A percentile compares a stretch with the other conserved stretches of the same genome.
These are phyloP conservation scores for Papilio demoleus DNA, from an alignment of 2,888 invertebrate genomes.

Conservation along the genomic window DNA sequence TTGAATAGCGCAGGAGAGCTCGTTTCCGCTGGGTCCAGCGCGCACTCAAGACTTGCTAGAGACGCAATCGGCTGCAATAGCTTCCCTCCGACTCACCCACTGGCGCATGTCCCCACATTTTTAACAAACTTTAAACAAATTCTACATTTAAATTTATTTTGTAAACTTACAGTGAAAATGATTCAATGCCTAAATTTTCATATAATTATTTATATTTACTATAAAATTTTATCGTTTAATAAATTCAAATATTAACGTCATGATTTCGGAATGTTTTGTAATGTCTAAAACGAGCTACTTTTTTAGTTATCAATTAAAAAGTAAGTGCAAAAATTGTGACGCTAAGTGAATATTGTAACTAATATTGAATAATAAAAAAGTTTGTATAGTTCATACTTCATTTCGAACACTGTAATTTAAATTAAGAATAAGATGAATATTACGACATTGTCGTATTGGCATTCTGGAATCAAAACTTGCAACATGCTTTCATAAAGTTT, in stretches of 20 bases:
- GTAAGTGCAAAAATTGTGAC: no score
- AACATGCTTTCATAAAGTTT: conserved; percentile 68
- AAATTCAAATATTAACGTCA: no score
- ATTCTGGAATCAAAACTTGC: conserved; percentile 70
- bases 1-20: conserved; percentile 50
- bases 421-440: conserved; percentile 36
- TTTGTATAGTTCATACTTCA: neutral
- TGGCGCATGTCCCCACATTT: conserved; percentile 36
- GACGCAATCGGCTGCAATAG: conserved; percentile 46
- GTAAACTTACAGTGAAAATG: neutral
- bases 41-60: conserved; percentile 45
- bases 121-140: conserved; percentile 30
- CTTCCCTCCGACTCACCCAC: conserved; percentile 41
- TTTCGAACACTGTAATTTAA: neutral
- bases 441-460: conserved; percentile 60
- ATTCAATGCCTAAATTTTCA: neutral
- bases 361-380: neutral
- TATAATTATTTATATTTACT: no score
- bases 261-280: no score
- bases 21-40: conserved; percentile 50
- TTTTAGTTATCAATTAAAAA: neutral
- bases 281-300: no score
- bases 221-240: no score
- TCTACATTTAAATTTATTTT: conserved; percentile 26
- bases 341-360: neutral